Conservation (phyloP, 2,113 vertebrate genomes). For the Symphodus melops region DNA sequence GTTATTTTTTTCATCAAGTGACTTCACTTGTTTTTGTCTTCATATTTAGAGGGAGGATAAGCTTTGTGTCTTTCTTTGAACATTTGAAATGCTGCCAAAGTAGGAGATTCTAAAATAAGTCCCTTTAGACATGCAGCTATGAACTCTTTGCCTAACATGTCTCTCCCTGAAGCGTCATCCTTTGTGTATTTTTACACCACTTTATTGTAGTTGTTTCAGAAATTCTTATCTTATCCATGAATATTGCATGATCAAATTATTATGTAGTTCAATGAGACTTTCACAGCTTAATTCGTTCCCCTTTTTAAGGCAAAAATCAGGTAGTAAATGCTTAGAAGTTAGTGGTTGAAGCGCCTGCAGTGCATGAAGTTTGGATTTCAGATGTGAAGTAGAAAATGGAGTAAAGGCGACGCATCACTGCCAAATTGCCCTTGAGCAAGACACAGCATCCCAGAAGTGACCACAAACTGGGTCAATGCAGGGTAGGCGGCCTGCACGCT, state of each 20-base stretch:
- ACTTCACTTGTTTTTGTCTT: slow-evolving; percentile 1
- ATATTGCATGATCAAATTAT: background rate
- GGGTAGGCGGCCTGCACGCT: slow-evolving; percentile 1
- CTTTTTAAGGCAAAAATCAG: background rate
- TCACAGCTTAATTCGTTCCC: background rate
- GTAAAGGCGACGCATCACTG: slow-evolving; percentile 30
- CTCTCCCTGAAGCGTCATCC: background rate
- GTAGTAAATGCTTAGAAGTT: background rate
- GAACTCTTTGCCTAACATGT: background rate
- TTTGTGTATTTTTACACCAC: slow-evolving; percentile 8
- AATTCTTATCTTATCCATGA: too few relatives aligned
- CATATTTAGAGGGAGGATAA: background rate
- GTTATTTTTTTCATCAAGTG: background rate
- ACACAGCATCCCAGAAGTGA: slow-evolving; percentile 31
- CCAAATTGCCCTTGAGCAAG: slow-evolving; percentile 54
- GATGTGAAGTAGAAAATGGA: slow-evolving; percentile 37
- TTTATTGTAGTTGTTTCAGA: background rate
- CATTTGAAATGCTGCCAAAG: background rate
- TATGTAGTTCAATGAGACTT: slow-evolving; percentile 9
- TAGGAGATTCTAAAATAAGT: background rate
- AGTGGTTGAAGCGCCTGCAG: slow-evolving; percentile 4
- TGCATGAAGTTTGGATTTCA: slow-evolving; percentile 31
- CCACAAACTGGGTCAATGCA: slow-evolving; percentile 53
- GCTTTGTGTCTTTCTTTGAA: background rate
- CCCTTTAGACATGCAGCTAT: slow-evolving; percentile 5